These are phyloP conservation scores for Goniozus legneri DNA, from an alignment of 1,140 invertebrate genomes.

Conservation along the genomic window DNA sequence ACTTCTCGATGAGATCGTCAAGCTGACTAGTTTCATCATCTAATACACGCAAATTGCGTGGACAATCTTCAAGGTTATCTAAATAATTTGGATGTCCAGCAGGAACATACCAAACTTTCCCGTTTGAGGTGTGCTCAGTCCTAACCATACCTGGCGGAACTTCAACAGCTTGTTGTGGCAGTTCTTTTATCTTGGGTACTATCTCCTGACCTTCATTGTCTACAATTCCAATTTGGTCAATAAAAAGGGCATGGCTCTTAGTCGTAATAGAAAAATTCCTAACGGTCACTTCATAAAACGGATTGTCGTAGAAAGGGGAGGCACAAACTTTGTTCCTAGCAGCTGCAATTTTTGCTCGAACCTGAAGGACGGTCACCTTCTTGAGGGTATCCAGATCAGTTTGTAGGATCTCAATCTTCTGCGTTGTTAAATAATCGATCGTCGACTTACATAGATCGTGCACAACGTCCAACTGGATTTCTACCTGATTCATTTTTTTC, in stretches of 20 bases:
- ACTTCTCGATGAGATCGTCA: neutral
- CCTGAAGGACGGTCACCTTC: neutral
- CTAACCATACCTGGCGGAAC: neutral
- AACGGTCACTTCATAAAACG: neutral
- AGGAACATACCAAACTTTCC: neutral
- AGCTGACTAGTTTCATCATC: neutral
- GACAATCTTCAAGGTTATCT: neutral
- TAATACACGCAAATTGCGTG: neutral
- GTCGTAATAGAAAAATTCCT: neutral
- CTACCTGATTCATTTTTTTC: too few species aligned
- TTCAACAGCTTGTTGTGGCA: neutral
- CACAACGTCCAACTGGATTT: too few species aligned
- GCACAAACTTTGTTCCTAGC: neutral
- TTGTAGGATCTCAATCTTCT: neutral
- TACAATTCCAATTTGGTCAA: neutral
- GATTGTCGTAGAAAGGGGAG: neutral
- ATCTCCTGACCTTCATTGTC: neutral
- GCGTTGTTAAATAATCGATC: neutral
- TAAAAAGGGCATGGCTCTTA: neutral
- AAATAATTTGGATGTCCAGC: neutral
- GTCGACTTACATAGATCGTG: neutral
- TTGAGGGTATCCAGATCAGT: neutral
- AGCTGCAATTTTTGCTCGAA: neutral
- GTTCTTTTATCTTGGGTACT: neutral
- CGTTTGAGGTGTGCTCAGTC: neutral